A percentile compares a stretch with the other conserved stretches of the same genome.
phyloP scores from a whole-genome alignment of 2,113 vertebrate species.

The Ibidorhyncha struthersii region DNA sequence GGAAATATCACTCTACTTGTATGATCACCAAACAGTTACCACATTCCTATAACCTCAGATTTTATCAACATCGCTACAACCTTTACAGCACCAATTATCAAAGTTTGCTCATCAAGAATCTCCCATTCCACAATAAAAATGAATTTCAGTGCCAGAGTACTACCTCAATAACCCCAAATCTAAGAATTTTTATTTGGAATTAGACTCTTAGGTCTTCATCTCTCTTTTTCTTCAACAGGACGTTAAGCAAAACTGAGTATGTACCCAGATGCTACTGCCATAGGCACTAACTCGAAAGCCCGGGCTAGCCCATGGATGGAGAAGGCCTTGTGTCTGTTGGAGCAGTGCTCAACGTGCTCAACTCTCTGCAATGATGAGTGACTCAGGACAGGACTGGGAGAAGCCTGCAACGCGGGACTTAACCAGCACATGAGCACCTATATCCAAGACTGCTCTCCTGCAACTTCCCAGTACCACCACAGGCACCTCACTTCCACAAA shows the following conservation, averaged over 20 bases:
- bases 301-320: neutral
- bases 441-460: neutral
- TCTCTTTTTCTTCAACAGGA: neutral
- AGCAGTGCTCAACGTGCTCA: neutral
- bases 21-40: neutral
- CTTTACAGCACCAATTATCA: neutral
- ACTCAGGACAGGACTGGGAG: neutral
- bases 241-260: neutral
- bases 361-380: neutral
- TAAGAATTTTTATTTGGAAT: neutral
- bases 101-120: neutral
- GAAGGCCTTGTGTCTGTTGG: neutral
- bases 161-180: neutral
- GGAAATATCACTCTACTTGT: neutral
- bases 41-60: slow-evolving; percentile 29
- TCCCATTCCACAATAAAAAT: neutral
- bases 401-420: neutral
- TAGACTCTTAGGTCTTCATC: neutral
- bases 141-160: neutral
- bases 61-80: neutral
- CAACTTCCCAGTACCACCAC: neutral
- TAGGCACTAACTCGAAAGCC: neutral
- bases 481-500: neutral
- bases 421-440: neutral
- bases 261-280: neutral